Percentiles rank a stretch among this genome's conserved stretches.
phyloP scores from a whole-genome alignment of 2,113 vertebrate species.

The Hemiscyllium ocellatum region DNA sequence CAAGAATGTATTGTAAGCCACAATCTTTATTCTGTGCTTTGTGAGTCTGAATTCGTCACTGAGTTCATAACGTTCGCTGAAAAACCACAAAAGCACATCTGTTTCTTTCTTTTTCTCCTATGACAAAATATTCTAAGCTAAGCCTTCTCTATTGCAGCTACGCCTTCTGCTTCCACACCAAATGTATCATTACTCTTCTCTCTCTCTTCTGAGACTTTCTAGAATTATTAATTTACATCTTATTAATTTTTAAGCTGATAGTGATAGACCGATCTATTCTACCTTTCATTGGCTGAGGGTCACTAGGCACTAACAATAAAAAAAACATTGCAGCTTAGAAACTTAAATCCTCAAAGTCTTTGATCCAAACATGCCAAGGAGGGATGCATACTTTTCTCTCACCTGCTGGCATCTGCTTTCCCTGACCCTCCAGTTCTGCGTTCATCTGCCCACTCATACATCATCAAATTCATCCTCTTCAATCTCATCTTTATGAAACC shows the following conservation, averaged over 20 bases:
- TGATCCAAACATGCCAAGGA: background rate
- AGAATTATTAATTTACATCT: background rate
- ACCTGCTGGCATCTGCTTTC: background rate
- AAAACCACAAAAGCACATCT: background rate
- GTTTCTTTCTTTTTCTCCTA: background rate
- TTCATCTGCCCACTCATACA: background rate
- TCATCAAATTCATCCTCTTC: background rate
- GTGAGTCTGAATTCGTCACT: background rate
- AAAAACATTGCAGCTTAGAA: background rate
- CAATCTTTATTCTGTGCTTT: background rate
- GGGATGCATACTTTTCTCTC: background rate
- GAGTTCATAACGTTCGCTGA: background rate
- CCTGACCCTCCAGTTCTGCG: background rate
- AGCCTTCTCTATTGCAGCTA: background rate
- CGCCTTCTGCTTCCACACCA: background rate
- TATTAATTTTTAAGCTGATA: background rate
- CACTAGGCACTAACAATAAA: too few relatives aligned
- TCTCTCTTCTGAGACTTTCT: background rate
- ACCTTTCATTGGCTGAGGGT: background rate
- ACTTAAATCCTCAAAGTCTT: background rate
- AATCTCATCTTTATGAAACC: background rate
- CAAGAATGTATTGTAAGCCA: too few relatives aligned
- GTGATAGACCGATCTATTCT: background rate
- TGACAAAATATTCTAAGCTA: background rate
- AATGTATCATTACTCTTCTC: background rate